These are phyloP conservation scores for Eumaeus atala DNA, from an alignment of 1,140 invertebrate species.

Conservation along the genomic window DNA sequence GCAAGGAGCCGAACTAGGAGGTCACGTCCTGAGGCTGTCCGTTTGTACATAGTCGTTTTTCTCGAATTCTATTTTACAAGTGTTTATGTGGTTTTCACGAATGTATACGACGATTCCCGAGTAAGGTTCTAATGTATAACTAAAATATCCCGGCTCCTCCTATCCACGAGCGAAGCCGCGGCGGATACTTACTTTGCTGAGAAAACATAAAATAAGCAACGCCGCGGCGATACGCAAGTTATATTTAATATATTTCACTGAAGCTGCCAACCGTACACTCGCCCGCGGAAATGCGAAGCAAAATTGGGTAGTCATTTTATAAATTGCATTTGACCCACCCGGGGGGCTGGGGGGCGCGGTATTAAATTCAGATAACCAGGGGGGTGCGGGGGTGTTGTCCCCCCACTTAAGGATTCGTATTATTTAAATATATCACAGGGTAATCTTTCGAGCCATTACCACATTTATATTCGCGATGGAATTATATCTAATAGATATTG, in stretches of 20 bases:
- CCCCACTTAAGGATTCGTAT: slow-evolving; percentile 20
- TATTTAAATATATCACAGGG: slow-evolving; percentile 24
- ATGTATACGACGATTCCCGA: too few relatives aligned
- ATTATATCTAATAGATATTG: slow-evolving; percentile 9
- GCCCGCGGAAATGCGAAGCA: slow-evolving; percentile 37
- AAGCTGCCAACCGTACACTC: slow-evolving; percentile 15
- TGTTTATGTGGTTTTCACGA: too few relatives aligned
- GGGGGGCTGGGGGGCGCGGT: slow-evolving; percentile 17
- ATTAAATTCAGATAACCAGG: slow-evolving; percentile 48
- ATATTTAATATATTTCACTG: neutral
- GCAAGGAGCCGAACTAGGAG: too few relatives aligned
- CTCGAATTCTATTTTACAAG: too few relatives aligned
- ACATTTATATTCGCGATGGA: slow-evolving; percentile 16
- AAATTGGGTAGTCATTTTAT: slow-evolving; percentile 52
- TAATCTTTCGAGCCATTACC: slow-evolving; percentile 24
- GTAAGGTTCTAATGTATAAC: too few relatives aligned
- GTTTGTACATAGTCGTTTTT: too few relatives aligned
- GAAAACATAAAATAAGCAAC: too few relatives aligned
- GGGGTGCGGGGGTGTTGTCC: slow-evolving; percentile 4
- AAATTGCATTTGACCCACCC: slow-evolving; percentile 46
- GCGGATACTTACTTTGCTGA: too few relatives aligned
- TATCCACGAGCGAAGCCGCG: too few relatives aligned
- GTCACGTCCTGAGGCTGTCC: too few relatives aligned
- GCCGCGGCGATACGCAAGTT: neutral
- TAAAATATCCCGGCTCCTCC: too few relatives aligned